phyloP scores from a whole-genome alignment of 2,888 invertebrate species.

The Drosophila kuntzei region DNA sequence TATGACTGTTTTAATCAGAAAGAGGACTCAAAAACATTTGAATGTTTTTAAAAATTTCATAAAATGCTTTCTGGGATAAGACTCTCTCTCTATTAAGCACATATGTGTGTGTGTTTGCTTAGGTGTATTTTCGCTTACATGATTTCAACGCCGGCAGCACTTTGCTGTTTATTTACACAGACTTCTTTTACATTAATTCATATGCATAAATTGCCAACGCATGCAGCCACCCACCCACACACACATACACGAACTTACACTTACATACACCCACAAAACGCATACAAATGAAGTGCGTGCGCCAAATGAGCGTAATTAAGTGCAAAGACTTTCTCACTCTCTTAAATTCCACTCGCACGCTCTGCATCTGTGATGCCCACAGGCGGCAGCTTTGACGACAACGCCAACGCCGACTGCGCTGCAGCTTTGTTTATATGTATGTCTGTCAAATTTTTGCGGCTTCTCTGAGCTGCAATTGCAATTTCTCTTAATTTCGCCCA shows the following conservation, averaged over 20 bases:
- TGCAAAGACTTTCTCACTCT: slow-evolving; percentile 45
- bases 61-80: too few species aligned
- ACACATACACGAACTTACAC: slow-evolving; percentile 8
- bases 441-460: slow-evolving; percentile 36
- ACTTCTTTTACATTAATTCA: slow-evolving; percentile 74
- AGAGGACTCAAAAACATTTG: too few species aligned
- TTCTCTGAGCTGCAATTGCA: slow-evolving; percentile 9
- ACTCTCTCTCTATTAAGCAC: too few species aligned
- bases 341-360: slow-evolving; percentile 7
- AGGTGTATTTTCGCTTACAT: slow-evolving; percentile 71
- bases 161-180: slow-evolving; percentile 79
- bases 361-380: slow-evolving; percentile 1
- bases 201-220: slow-evolving; percentile 73
- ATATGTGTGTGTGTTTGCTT: slow-evolving; percentile 59
- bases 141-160: slow-evolving; percentile 78
- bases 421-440: background rate
- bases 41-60: too few species aligned
- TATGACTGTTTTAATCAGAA: too few species aligned
- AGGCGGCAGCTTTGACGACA: background rate
- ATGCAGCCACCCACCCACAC: slow-evolving; percentile 45
- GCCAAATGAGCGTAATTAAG: slow-evolving; percentile 65
- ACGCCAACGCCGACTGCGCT: slow-evolving; percentile 14
- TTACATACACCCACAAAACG: slow-evolving; percentile 14
- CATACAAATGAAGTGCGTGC: slow-evolving; percentile 54
- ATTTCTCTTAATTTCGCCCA: slow-evolving; percentile 10